These are phyloP conservation scores for Cheilosia grossa DNA, from an alignment of 2,888 invertebrate species.

Conservation along the genomic window DNA sequence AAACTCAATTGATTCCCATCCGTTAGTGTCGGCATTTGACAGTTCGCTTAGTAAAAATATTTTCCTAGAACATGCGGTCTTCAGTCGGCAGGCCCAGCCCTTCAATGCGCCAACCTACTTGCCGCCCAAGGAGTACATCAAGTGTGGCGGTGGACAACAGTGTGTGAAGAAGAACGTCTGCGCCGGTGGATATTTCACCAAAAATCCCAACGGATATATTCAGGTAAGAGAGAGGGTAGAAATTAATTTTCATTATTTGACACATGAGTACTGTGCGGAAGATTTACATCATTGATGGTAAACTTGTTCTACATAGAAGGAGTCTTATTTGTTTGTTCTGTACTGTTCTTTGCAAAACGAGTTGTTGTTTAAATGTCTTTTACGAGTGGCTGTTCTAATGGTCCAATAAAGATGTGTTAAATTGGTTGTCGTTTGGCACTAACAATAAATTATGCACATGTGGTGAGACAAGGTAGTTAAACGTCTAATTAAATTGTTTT, in stretches of 20 bases:
- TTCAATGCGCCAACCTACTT: slow-evolving; percentile 80
- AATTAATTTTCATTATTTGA: slow-evolving; percentile 11
- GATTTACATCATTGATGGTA: slow-evolving; percentile 19
- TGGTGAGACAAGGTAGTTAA: not conserved
- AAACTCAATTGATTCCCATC: slow-evolving; percentile 77
- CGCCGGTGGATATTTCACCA: slow-evolving; percentile 77
- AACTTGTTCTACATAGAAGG: slow-evolving; percentile 19
- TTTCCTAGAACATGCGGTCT: slow-evolving; percentile 80
- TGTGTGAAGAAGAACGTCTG: slow-evolving; percentile 80
- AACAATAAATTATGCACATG: slow-evolving; percentile 19
- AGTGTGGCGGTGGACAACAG: slow-evolving; percentile 80
- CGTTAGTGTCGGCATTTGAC: slow-evolving; percentile 76
- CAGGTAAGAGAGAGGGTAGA: slow-evolving; percentile 77
- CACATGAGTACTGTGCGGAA: slow-evolving; percentile 10
- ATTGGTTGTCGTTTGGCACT: slow-evolving; percentile 1
- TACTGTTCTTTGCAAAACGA: slow-evolving; percentile 6
- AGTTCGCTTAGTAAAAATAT: slow-evolving; percentile 79
- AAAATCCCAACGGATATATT: slow-evolving; percentile 74
- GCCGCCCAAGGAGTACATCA: slow-evolving; percentile 79
- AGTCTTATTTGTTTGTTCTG: not conserved
- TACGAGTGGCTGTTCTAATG: not conserved
- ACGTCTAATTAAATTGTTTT: slow-evolving; percentile 4
- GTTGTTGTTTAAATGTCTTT: slow-evolving; percentile 26
- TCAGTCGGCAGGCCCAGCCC: slow-evolving; percentile 80
- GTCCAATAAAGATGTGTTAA: not conserved